These are phyloP conservation scores for Ormyrus pomaceus DNA, from an alignment of 2,888 invertebrate species.

Conservation along the genomic window DNA sequence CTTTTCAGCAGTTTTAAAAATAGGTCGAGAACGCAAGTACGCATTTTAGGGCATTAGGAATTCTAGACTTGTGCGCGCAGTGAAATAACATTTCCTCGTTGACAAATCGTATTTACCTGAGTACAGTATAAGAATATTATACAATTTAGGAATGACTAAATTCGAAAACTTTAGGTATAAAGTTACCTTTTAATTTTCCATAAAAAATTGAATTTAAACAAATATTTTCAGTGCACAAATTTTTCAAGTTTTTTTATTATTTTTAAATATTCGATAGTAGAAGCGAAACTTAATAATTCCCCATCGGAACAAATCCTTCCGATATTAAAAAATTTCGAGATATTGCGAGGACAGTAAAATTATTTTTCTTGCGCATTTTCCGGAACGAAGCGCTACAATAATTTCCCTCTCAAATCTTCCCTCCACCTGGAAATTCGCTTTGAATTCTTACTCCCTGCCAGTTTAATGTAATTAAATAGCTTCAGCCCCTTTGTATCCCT, in stretches of 20 bases:
- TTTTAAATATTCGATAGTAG: too few species aligned
- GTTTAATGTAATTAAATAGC: conserved; percentile 49
- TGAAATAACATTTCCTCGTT: conserved; percentile 48
- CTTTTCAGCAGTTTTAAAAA: conserved; percentile 14
- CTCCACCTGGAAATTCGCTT: neutral
- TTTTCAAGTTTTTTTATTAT: too few species aligned
- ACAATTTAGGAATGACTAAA: conserved; percentile 27
- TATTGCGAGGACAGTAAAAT: neutral
- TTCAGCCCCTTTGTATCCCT: conserved; percentile 23
- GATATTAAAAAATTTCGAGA: neutral
- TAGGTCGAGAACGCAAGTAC: conserved; percentile 47
- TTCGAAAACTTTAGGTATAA: conserved; percentile 6
- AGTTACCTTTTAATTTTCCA: neutral
- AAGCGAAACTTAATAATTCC: too few species aligned
- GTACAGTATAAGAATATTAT: conserved; percentile 32
- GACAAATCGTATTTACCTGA: conserved; percentile 53
- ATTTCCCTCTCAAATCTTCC: conserved; percentile 6
- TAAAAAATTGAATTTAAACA: too few species aligned
- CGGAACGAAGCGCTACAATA: neutral
- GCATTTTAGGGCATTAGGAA: conserved; percentile 49
- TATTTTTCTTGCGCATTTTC: neutral
- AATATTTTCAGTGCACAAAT: too few species aligned
- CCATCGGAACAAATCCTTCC: too few species aligned
- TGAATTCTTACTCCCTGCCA: conserved; percentile 4
- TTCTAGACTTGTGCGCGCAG: conserved; percentile 45